Percentiles rank a stretch among this genome's conserved stretches.
Conservation (phyloP, 1,140 invertebrate genomes). For the Drosophila bocki region DNA sequence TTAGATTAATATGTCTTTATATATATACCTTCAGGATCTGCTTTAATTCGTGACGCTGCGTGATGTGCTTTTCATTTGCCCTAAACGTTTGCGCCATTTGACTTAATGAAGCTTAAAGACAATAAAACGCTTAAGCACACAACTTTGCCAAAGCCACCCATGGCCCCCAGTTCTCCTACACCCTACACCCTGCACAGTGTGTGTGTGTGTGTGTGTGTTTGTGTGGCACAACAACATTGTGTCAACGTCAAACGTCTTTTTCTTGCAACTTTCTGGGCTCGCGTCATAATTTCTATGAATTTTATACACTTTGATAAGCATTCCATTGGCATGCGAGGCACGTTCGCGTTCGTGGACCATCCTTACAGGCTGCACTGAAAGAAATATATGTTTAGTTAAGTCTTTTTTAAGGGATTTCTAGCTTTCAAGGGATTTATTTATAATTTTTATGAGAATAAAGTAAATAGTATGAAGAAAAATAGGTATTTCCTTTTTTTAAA, state of each 20-base stretch:
- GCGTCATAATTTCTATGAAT: constrained; percentile 83
- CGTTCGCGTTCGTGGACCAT: constrained; percentile 48
- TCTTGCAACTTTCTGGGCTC: constrained; percentile 58
- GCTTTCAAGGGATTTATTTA: too few relatives aligned
- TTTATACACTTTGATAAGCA: constrained; percentile 83
- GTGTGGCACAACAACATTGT: constrained; percentile 39
- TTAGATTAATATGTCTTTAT: constrained; percentile 1
- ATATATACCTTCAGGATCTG: not conserved
- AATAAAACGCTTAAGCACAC: constrained; percentile 81
- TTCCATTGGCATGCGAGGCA: constrained; percentile 77
- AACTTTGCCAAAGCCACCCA: constrained; percentile 26
- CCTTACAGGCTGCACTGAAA: constrained; percentile 3
- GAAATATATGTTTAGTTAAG: not conserved
- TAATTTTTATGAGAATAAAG: too few relatives aligned
- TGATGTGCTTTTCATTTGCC: constrained; percentile 34
- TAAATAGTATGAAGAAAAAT: not conserved
- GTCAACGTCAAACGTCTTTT: constrained; percentile 59
- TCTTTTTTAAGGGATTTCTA: not conserved
- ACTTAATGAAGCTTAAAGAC: constrained; percentile 83
- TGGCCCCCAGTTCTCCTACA: not conserved
- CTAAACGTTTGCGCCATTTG: constrained; percentile 76
- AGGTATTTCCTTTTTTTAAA: not conserved
- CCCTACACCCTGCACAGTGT: not conserved
- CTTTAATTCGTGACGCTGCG: constrained; percentile 20
- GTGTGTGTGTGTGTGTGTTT: not conserved